These are phyloP conservation scores for Trichosurus vulpecula DNA, from an alignment of 2,797 vertebrate species.

Conservation along the genomic window DNA sequence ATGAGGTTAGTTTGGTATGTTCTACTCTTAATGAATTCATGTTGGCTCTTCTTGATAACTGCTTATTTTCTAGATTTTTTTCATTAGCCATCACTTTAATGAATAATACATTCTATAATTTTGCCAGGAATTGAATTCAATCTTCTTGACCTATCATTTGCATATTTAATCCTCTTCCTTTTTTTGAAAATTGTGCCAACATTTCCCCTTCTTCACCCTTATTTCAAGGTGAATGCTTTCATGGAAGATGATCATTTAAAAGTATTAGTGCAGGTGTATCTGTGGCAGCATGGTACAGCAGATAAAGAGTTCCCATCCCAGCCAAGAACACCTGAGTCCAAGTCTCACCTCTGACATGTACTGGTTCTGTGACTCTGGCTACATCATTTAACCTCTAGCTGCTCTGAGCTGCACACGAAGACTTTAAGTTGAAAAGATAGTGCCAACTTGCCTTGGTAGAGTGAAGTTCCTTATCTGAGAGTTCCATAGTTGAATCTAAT, in stretches of 20 bases:
- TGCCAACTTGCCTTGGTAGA: neutral
- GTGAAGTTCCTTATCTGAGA: too few species aligned
- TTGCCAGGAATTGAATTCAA: neutral
- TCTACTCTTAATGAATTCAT: neutral
- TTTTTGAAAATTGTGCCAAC: neutral
- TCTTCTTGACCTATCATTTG: neutral
- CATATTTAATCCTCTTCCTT: neutral
- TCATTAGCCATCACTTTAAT: neutral
- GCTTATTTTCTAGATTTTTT: neutral
- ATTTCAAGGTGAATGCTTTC: neutral
- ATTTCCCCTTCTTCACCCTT: neutral
- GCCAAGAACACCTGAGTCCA: neutral
- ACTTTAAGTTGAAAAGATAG: neutral
- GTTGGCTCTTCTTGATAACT: neutral
- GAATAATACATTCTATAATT: neutral
- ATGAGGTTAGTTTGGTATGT: neutral
- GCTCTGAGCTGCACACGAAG: neutral
- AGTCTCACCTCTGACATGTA: neutral
- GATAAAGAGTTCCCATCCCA: neutral
- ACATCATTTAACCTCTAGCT: neutral
- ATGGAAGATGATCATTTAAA: neutral
- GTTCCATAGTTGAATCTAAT: too few species aligned
- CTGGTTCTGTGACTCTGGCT: neutral
- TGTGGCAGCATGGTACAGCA: neutral
- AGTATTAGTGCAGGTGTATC: neutral